Conservation (phyloP, 2,113 vertebrate genomes). For the Hirundichthys speculiger region DNA sequence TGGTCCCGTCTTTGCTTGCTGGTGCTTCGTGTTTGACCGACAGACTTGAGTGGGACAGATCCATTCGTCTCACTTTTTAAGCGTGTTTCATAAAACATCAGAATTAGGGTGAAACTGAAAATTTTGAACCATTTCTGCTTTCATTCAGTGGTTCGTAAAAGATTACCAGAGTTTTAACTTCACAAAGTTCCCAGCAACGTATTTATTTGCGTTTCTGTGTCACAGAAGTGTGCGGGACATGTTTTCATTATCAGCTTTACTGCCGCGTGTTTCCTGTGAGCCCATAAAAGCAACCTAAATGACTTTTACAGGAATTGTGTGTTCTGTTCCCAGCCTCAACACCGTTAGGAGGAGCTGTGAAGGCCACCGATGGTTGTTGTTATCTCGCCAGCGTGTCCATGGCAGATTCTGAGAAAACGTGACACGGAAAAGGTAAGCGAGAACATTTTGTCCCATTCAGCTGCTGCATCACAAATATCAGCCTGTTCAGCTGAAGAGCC, state of each 20-base stretch:
- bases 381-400: slow-evolving; percentile 23
- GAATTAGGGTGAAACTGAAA: too few species aligned
- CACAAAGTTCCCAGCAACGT: too few species aligned
- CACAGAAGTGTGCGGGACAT: slow-evolving; percentile 5
- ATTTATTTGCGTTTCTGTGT: background rate
- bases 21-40: too few species aligned
- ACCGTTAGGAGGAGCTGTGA: slow-evolving; percentile 9
- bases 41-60: too few species aligned
- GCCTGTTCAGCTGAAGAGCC: background rate
- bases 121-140: too few species aligned
- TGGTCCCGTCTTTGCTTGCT: too few species aligned
- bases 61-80: too few species aligned
- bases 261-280: slow-evolving; percentile 14
- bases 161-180: too few species aligned
- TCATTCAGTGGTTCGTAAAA: too few species aligned
- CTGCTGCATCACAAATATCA: background rate
- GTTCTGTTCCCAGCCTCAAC: slow-evolving; percentile 2
- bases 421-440: slow-evolving; percentile 11
- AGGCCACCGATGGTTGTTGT: background rate
- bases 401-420: slow-evolving; percentile 18
- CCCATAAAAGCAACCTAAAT: slow-evolving; percentile 20
- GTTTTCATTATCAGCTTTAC: slow-evolving; percentile 26
- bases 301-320: slow-evolving; percentile 19
- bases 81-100: too few species aligned
- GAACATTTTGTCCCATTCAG: slow-evolving; percentile 22